Percentiles rank a stretch among this genome's conserved stretches.
Evolutionary conservation across 2,797 vertebrate species (phyloP).

Genomic region (Peromyscus eremicus): DNA sequence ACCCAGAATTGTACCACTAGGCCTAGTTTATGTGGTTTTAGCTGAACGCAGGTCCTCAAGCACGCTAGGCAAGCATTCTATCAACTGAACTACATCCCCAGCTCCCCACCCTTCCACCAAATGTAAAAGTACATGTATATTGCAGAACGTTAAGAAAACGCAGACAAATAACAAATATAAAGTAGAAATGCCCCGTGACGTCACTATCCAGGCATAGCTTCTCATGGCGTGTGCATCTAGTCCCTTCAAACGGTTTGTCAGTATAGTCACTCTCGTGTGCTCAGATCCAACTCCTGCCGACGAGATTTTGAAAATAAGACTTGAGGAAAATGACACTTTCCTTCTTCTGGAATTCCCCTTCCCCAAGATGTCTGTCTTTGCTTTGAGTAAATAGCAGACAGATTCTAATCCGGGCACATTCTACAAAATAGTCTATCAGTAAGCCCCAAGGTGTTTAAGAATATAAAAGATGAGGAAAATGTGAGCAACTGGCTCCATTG

Average conservation of each 20-base stretch:
- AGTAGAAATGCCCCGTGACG: not conserved
- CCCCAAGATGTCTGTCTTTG: not conserved
- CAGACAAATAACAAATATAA: not conserved
- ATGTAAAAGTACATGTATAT: not conserved
- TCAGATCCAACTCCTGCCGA: not conserved
- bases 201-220: not conserved
- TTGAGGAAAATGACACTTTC: conserved; percentile 10
- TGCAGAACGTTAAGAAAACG: conserved; percentile 31
- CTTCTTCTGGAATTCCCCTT: not conserved
- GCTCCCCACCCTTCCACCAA: not conserved
- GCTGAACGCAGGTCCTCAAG: not conserved
- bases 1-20: not conserved
- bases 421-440: not conserved
- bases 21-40: not conserved
- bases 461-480: not conserved
- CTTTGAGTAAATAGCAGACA: not conserved
- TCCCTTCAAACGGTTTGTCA: not conserved
- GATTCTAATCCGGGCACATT: not conserved
- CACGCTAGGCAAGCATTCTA: not conserved
- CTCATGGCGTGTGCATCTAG: not conserved
- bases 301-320: not conserved
- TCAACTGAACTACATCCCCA: not conserved
- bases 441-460: not conserved
- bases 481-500: not conserved
- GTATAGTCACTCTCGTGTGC: not conserved